Evolutionary conservation across 2,888 invertebrate species (phyloP).

Genomic region (Acleris literana): DNA sequence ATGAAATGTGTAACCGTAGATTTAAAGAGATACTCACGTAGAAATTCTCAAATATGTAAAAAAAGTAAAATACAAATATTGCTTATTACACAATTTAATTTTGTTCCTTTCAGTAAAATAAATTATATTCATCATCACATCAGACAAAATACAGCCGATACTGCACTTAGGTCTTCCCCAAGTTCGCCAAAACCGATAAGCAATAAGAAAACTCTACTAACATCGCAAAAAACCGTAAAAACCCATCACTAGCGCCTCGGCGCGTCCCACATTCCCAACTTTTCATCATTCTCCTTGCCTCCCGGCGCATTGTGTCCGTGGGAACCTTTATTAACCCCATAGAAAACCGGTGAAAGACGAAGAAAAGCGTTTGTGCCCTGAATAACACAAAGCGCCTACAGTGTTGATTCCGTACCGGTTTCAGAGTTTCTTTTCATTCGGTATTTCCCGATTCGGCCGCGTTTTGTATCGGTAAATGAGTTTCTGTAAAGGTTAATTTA

Average conservation of each 20-base stretch:
- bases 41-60: too few relatives aligned
- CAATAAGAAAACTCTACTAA: slow-evolving; percentile 1
- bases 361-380: slow-evolving; percentile 79
- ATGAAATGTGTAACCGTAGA: too few relatives aligned
- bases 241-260: slow-evolving; percentile 65
- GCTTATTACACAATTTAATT: too few relatives aligned
- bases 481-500: slow-evolving; percentile 77
- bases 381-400: slow-evolving; percentile 47
- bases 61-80: too few relatives aligned
- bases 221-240: slow-evolving; percentile 10
- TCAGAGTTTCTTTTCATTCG: slow-evolving; percentile 69
- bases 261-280: slow-evolving; percentile 81
- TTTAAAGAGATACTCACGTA: too few relatives aligned
- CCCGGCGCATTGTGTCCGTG: slow-evolving; percentile 79
- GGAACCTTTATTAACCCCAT: slow-evolving; percentile 82
- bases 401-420: slow-evolving; percentile 66
- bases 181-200: too few relatives aligned
- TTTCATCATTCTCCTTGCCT: slow-evolving; percentile 80
- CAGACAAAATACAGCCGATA: too few relatives aligned
- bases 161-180: too few relatives aligned
- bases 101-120: too few relatives aligned
- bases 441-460: slow-evolving; percentile 70
- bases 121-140: too few relatives aligned
- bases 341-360: slow-evolving; percentile 80
- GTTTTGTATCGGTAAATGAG: slow-evolving; percentile 81